A percentile compares a stretch with the other conserved stretches of the same genome.
These are phyloP conservation scores for Protobothrops flavoviridis DNA, from an alignment of 2,113 vertebrate species.

Conservation along the genomic window DNA sequence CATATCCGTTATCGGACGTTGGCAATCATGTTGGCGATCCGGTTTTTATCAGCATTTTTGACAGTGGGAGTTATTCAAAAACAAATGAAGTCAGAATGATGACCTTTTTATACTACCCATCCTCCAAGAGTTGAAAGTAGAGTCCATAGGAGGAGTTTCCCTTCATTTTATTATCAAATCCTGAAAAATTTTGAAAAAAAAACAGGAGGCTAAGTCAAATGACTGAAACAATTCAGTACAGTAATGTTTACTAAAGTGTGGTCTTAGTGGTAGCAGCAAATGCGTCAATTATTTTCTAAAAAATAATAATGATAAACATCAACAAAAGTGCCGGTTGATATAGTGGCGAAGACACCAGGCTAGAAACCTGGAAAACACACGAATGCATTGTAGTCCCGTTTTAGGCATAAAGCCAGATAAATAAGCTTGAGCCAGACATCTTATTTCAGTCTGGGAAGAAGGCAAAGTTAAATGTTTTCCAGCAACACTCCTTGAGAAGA, in stretches of 20 bases:
- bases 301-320: background rate
- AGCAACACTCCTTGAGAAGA: background rate
- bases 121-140: background rate
- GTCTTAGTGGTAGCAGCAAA: background rate
- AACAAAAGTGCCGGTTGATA: background rate
- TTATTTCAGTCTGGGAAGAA: background rate
- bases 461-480: background rate
- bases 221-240: background rate
- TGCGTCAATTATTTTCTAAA: background rate
- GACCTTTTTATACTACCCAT: background rate
- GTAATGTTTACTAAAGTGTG: background rate
- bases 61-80: background rate
- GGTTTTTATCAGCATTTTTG: background rate
- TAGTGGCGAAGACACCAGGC: background rate
- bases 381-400: background rate
- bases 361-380: background rate
- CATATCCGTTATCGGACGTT: too few species aligned
- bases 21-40: too few species aligned
- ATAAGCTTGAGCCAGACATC: background rate
- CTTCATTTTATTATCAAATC: background rate
- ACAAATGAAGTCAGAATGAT: background rate
- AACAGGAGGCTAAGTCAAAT: background rate
- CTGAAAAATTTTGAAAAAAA: background rate
- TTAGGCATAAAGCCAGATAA: background rate
- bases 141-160: background rate